A percentile compares a stretch with the other conserved stretches of the same genome.
phyloP scores from a whole-genome alignment of 2,113 vertebrate species.

The Gambusia holbrooki region DNA sequence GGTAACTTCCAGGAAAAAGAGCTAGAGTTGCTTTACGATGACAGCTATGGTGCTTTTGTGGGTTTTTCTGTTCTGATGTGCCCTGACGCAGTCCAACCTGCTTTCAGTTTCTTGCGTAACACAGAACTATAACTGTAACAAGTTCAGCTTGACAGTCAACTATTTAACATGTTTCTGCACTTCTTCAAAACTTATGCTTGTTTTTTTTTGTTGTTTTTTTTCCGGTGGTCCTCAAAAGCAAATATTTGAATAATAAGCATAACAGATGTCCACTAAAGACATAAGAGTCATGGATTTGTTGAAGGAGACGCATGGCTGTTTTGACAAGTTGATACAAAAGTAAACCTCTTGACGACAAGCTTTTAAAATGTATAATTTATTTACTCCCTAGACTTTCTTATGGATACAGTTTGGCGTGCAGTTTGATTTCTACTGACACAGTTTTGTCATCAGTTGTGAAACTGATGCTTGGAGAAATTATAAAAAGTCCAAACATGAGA shows the following conservation, averaged over 20 bases:
- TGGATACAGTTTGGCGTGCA: not conserved
- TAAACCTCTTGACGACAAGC: too few relatives aligned
- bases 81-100: conserved; percentile 15
- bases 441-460: not conserved
- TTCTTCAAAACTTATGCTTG: too few relatives aligned
- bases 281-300: too few relatives aligned
- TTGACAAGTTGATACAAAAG: too few relatives aligned
- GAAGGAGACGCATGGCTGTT: too few relatives aligned
- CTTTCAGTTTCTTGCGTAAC: conserved; percentile 27
- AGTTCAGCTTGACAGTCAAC: too few relatives aligned
- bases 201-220: too few relatives aligned
- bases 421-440: not conserved
- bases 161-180: too few relatives aligned
- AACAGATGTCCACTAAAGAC: too few relatives aligned
- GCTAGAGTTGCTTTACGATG: conserved; percentile 28
- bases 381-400: not conserved
- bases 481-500: not conserved
- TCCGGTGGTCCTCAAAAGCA: too few relatives aligned
- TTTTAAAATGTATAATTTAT: too few relatives aligned
- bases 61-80: conserved; percentile 38
- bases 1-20: conserved; percentile 39
- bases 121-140: not conserved
- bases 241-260: too few relatives aligned
- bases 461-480: not conserved
- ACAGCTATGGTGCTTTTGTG: conserved; percentile 30